Percentiles rank a stretch among this genome's conserved stretches.
phyloP scores from a whole-genome alignment of 2,888 invertebrate genomes.

The Eristalinus aeneus region DNA sequence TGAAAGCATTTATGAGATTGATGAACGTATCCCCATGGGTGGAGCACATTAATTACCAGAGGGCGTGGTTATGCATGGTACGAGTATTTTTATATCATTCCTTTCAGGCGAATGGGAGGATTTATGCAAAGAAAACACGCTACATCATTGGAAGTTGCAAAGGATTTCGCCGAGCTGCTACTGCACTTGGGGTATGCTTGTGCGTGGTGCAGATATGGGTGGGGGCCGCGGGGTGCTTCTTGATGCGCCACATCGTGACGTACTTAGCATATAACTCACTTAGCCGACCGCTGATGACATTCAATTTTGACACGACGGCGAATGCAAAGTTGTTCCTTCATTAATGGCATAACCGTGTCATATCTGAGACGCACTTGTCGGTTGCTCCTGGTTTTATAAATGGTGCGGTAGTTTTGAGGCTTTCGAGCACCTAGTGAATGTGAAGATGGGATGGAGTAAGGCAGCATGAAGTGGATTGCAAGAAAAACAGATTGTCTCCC shows the following conservation, averaged over 20 bases:
- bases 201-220: neutral
- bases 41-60: constrained; percentile 50
- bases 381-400: neutral
- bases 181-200: neutral
- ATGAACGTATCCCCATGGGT: constrained; percentile 23
- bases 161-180: neutral
- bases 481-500: no score
- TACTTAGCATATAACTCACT: constrained; percentile 36
- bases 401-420: neutral
- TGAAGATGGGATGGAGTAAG: neutral
- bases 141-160: constrained; percentile 33
- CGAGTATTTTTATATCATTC: neutral
- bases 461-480: no score
- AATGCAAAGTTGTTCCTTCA: constrained; percentile 42
- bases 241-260: neutral
- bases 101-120: neutral
- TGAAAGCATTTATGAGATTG: constrained; percentile 56
- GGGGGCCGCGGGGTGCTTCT: neutral
- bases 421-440: neutral
- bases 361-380: constrained; percentile 17
- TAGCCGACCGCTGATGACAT: constrained; percentile 40
- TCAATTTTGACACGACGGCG: constrained; percentile 27
- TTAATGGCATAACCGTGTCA: constrained; percentile 53
- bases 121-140: constrained; percentile 33
- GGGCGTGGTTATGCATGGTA: neutral